phyloP scores from a whole-genome alignment of 2,797 vertebrate genomes.

The Thaleichthys pacificus region DNA sequence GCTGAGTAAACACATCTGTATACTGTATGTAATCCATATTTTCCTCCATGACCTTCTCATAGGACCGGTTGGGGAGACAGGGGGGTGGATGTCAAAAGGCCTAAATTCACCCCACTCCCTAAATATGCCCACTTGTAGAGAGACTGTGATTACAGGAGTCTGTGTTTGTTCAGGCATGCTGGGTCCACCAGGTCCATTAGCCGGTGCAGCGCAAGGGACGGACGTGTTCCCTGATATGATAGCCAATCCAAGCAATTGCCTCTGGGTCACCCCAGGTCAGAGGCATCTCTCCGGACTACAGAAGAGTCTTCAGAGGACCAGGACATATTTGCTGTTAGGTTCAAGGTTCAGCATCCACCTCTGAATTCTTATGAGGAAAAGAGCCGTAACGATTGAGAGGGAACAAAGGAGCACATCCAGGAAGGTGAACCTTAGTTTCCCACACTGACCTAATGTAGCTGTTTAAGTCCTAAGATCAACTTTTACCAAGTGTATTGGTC shows the following conservation, averaged over 20 bases:
- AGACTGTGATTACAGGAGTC: conserved; percentile 50
- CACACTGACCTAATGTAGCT: background rate
- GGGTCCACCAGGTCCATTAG: conserved; percentile 50
- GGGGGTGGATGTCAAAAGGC: conserved; percentile 13
- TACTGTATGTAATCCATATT: background rate
- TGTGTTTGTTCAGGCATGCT: conserved; percentile 61
- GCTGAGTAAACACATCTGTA: background rate
- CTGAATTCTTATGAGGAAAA: conserved; percentile 26
- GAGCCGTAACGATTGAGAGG: conserved; percentile 2
- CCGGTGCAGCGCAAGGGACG: conserved; percentile 31
- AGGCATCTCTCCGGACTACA: conserved; percentile 21
- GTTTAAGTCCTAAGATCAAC: background rate
- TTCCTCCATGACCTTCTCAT: conserved; percentile 50
- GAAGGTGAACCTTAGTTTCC: background rate
- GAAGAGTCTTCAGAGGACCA: conserved; percentile 17
- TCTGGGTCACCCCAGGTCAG: conserved; percentile 29
- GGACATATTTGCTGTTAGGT: conserved; percentile 19
- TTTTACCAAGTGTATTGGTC: too few species aligned
- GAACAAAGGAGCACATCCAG: conserved; percentile 6
- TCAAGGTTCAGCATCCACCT: conserved; percentile 34
- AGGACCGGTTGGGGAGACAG: conserved; percentile 39
- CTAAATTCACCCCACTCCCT: conserved; percentile 41
- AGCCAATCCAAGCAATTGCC: conserved; percentile 40
- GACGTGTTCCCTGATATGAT: conserved; percentile 29
- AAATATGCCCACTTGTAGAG: conserved; percentile 30